Evolutionary conservation across 2,888 invertebrate genomes (phyloP), one percentile per base, ranked within the genome.

Genomic region (Podotricha telesiphe): DNA sequence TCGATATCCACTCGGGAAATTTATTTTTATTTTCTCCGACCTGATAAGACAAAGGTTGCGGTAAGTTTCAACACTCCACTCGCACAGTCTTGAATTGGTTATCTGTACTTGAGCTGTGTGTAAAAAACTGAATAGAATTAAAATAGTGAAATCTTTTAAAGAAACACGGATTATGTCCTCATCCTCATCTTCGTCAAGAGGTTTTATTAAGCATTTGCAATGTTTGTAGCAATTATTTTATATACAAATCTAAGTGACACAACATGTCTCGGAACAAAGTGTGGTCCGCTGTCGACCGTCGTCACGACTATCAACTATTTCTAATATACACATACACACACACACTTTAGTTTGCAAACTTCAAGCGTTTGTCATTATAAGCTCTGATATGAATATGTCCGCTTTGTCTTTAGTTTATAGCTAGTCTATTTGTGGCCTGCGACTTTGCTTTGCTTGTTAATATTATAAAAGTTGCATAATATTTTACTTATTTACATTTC

Each of bases 271-370:
- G n/a, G 7, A 2, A 42, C 13, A 42, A 11, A 42, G 13, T 13
- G 42, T 13, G 20, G 50, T 22, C 64, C 68, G 68, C 68, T 65
- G 68, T 65, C 10, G 34, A 68, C 68, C 68, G 45, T 19, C 65
- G 58, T 68, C 68, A 65, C n/a, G 51, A 68, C 64, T 68, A 65
- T 68, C 51, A 68, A 68, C 59, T 68, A 68, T 65, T 68, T 68
- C n/a, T 65, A 64, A 68, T 59, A 68, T 45, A 53, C n/a, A 19
- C 48, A 37, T 15, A 28, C 22, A 22, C 15, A 10, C 17, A 28
- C 28, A n/a, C 4, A 37, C 15, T 22, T 50, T 59, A 28, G 42
- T 42, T 56, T 28, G 40, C 40, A 13, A 65, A 68, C 40, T 68
- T 64, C 17, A 40, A 11, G 17, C 58, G 59, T 65, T 68, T 68